A percentile compares a stretch with the other conserved stretches of the same genome.
phyloP scores from a whole-genome alignment of 64 coral and sea anemone genomes.

The Catalaphyllia jardinei region DNA sequence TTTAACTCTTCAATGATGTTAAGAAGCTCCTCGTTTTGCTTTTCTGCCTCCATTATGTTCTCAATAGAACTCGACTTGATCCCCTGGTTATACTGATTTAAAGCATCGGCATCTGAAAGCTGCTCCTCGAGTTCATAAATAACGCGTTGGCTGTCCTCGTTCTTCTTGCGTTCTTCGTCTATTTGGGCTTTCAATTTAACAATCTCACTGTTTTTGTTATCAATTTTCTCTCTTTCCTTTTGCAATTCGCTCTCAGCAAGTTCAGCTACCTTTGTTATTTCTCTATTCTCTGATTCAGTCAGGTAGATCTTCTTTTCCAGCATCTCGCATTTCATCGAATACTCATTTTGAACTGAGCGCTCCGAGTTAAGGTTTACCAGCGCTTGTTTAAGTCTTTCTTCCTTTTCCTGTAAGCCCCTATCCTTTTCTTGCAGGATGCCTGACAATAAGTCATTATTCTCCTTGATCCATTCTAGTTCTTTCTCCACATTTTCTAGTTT shows the following conservation, averaged over 20 bases:
- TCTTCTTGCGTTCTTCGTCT: constrained; percentile 48
- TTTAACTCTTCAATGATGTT: constrained; percentile 74
- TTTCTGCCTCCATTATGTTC: constrained; percentile 69
- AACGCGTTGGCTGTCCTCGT: constrained; percentile 1
- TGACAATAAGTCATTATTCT: constrained; percentile 19
- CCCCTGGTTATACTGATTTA: constrained; percentile 71
- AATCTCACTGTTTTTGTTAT: constrained; percentile 54
- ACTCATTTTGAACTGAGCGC: constrained; percentile 69
- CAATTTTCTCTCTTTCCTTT: constrained; percentile 37
- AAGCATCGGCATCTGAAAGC: constrained; percentile 62
- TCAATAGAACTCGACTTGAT: constrained; percentile 85
- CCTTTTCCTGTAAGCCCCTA: constrained; percentile 41
- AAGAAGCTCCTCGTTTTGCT: constrained; percentile 75
- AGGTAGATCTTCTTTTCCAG: constrained; percentile 66
- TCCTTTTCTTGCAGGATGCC: constrained; percentile 60
- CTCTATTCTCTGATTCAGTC: constrained; percentile 58
- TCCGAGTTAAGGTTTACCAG: constrained; percentile 61
- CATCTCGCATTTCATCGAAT: constrained; percentile 73
- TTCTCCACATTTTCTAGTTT: constrained; percentile 38
- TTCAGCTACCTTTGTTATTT: constrained; percentile 47
- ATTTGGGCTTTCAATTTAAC: constrained; percentile 36
- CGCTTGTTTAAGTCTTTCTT: constrained; percentile 47
- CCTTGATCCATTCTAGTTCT: constrained; percentile 30
- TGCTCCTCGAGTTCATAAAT: constrained; percentile 61
- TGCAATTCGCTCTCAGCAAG: constrained; percentile 37